Base-by-base conservation (phyloP, 2,113 vertebrate species). In the Regulus satrapa region DNA sequence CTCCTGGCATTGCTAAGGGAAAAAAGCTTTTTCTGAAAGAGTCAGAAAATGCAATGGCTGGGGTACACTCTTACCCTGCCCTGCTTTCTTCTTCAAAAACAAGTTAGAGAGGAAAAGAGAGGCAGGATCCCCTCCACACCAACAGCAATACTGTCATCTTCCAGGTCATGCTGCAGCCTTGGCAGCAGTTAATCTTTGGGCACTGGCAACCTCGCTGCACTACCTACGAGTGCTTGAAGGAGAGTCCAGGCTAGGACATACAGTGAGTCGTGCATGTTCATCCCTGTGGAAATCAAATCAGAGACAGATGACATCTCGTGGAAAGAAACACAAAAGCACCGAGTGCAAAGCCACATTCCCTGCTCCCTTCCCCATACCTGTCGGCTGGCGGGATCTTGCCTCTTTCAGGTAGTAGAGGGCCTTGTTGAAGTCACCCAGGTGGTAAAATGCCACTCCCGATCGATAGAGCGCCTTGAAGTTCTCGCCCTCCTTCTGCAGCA, bases 391-490 rank as follows among this genome's bases (percentile, higher is more conserved):
- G 91, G 99, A 99, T 97, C 99, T 98, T 6, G 99, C 99, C 98
- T 99, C 99, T 97, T 99, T 99, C 95, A 99, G 98, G 97, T 99
- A 99, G 98, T 99, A 98, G 95, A 99, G 98, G 43, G 99, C 99
- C 98, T 99, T 99, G 97, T 99, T 98, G 94, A 98, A 99, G 96
- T 99, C 99, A 82, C 99, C 99, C 43, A 99, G 98, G 97, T 99
- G 99, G 97, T 99, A 99, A 82, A 99, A 99, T 5, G 99, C 99
- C 95, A 99, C 99, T 5, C 99, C 99, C 0, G 99, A 99, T 43
- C 99, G 98, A 96, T 99, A 99, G 79, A 99, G 98, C 0, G 99
- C 99, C 97, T 99, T 99, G 98, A 99, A 99, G 98, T 99, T 99
- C 97, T 99, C 99, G 0, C 99, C 99, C 89, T 99, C 99, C 89